These are phyloP conservation scores for Trididemnum clinides DNA, from an alignment of 23 tunicate genomes.

Conservation along the genomic window DNA sequence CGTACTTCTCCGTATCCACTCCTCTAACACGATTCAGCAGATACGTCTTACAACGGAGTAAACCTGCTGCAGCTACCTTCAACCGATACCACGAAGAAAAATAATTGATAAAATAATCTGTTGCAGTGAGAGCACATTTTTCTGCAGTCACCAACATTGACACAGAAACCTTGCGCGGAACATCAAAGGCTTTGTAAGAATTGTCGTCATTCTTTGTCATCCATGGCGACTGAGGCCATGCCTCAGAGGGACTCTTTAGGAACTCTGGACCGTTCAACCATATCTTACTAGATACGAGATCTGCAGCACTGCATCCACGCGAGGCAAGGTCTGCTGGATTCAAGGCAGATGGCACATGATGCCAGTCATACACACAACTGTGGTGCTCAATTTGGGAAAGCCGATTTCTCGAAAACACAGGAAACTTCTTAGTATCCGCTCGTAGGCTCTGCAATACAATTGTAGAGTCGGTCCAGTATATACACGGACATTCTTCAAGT, in stretches of 20 bases:
- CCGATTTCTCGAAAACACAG: conserved; percentile 14
- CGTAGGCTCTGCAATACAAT: conserved; percentile 6
- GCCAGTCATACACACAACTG: conserved; percentile 5
- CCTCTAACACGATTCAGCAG: background rate
- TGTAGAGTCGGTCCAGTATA: conserved; percentile 35
- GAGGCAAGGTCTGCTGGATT: conserved; percentile 33
- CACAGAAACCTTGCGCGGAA: background rate
- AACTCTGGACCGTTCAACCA: conserved; percentile 24
- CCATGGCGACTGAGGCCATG: background rate
- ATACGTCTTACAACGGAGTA: background rate
- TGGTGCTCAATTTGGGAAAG: background rate
- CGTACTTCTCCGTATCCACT: background rate
- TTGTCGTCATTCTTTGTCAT: background rate
- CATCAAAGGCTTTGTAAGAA: background rate
- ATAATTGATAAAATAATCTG: background rate
- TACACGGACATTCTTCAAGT: background rate
- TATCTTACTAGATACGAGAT: background rate
- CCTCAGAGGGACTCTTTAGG: background rate
- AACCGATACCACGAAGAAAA: background rate
- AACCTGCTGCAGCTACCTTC: background rate
- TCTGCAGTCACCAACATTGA: background rate
- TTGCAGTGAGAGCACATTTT: background rate
- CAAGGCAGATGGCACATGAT: background rate
- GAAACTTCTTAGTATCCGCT: background rate
- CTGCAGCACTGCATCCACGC: background rate